Evolutionary conservation across 2,797 vertebrate genomes (phyloP).

Genomic region (Thripadectes ignobilis): DNA sequence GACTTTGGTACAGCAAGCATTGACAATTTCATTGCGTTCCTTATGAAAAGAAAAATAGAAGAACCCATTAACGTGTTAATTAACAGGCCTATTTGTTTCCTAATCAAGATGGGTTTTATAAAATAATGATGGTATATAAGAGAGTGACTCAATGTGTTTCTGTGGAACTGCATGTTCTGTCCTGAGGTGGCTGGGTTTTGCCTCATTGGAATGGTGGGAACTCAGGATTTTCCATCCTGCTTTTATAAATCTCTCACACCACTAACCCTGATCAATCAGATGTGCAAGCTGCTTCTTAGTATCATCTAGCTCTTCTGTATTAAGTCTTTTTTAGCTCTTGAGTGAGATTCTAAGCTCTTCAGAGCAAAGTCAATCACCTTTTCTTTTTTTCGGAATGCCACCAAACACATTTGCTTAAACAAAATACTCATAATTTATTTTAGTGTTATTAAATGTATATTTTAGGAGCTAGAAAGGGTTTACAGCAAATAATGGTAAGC

Average conservation of each 20-base stretch:
- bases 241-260: background rate
- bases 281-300: background rate
- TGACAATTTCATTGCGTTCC: rapidly evolving
- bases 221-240: background rate
- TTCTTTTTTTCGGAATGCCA: background rate
- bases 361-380: background rate
- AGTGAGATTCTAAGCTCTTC: background rate
- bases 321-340: background rate
- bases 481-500: background rate
- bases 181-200: background rate
- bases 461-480: background rate
- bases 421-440: background rate
- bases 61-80: background rate
- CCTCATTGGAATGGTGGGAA: background rate
- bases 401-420: background rate
- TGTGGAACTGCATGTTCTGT: background rate
- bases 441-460: background rate
- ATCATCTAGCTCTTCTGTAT: background rate
- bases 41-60: background rate
- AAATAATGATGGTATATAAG: background rate
- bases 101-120: background rate
- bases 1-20: background rate
- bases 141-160: background rate
- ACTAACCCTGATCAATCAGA: background rate
- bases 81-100: background rate